Evolutionary conservation across 2,888 invertebrate species (phyloP).

Genomic region (Agrotis segetum): DNA sequence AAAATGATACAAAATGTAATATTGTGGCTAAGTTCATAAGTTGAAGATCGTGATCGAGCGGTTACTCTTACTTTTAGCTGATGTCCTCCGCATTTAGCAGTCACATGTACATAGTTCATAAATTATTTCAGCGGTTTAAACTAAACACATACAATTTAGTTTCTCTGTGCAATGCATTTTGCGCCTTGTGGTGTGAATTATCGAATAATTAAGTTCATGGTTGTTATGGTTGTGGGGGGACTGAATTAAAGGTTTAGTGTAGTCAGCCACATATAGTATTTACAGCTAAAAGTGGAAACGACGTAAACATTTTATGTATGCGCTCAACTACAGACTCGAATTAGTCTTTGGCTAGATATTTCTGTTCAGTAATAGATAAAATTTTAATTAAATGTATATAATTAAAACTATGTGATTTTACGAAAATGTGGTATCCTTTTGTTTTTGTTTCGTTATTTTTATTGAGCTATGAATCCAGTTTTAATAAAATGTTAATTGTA

Average conservation of each 20-base stretch:
- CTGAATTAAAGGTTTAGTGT: neutral
- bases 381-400: conserved; percentile 40
- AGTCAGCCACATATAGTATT: neutral
- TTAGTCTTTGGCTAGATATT: conserved; percentile 50
- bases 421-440: conserved; percentile 30
- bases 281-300: neutral
- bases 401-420: conserved; percentile 28
- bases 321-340: conserved; percentile 33
- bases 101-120: conserved; percentile 28
- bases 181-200: neutral
- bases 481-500: conserved; percentile 29
- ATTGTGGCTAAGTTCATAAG: conserved; percentile 14
- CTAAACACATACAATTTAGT: conserved; percentile 33
- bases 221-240: neutral
- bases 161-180: neutral
- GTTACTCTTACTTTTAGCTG: conserved; percentile 6
- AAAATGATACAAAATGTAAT: neutral
- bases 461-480: conserved; percentile 31
- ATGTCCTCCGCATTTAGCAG: conserved; percentile 11
- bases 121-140: conserved; percentile 26
- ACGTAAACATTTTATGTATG: conserved; percentile 15
- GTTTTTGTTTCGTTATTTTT: conserved; percentile 22
- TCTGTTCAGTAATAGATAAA: conserved; percentile 23
- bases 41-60: conserved; percentile 1
- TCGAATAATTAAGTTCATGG: conserved; percentile 3